These are phyloP conservation scores for Ypsolopha scabrella DNA, from an alignment of 2,888 invertebrate genomes.

Conservation along the genomic window DNA sequence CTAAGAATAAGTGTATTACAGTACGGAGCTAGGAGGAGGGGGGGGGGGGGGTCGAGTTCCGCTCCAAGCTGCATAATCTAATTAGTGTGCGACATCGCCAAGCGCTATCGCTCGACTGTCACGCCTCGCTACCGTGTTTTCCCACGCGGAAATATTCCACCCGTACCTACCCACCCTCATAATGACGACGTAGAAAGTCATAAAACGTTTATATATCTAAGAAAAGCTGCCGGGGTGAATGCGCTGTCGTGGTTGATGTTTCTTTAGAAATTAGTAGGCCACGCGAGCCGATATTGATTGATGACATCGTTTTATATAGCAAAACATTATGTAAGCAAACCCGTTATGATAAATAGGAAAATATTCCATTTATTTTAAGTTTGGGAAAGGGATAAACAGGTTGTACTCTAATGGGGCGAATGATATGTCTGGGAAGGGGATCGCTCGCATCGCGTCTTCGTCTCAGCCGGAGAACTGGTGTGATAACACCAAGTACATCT, in stretches of 20 bases:
- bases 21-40: neutral
- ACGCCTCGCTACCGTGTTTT: conserved; percentile 33
- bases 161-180: conserved; percentile 25
- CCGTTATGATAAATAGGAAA: too few relatives aligned
- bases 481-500: too few relatives aligned
- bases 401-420: neutral
- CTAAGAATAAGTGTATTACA: conserved; percentile 3
- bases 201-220: conserved; percentile 21
- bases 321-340: neutral
- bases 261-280: conserved; percentile 26
- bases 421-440: neutral
- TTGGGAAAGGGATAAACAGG: conserved; percentile 1
- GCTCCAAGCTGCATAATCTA: conserved; percentile 29
- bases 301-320: conserved; percentile 19
- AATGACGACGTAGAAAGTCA: conserved; percentile 30
- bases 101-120: conserved; percentile 43
- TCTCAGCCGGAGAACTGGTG: too few relatives aligned
- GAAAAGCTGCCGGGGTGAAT: conserved; percentile 22
- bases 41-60: neutral
- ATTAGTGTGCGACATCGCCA: conserved; percentile 37
- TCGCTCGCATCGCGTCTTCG: neutral
- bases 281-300: conserved; percentile 40
- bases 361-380: neutral
- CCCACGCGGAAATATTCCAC: conserved; percentile 40
- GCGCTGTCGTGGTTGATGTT: conserved; percentile 20